phyloP scores from a whole-genome alignment of 2,113 vertebrate species.

The Tragelaphus strepsiceros region DNA sequence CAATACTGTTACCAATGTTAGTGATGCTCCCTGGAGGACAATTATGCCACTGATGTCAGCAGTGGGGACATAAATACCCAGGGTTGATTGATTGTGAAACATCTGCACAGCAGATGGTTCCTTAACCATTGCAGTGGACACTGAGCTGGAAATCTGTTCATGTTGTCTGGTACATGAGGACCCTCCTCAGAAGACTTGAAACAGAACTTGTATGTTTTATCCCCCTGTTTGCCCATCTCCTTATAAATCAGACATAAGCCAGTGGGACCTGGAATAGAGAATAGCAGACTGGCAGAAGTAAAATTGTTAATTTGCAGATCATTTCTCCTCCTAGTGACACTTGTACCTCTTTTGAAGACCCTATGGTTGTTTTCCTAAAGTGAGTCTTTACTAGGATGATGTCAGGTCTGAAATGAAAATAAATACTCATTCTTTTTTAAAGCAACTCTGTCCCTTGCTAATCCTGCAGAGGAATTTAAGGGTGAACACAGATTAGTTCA shows the following conservation, averaged over 20 bases:
- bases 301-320: background rate
- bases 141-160: background rate
- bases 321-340: background rate
- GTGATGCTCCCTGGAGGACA: background rate
- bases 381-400: background rate
- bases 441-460: background rate
- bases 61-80: background rate
- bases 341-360: background rate
- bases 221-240: accelerated
- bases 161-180: background rate
- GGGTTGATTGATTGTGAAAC: background rate
- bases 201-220: background rate
- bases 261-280: background rate
- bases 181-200: background rate
- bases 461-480: background rate
- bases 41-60: background rate
- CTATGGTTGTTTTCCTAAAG: background rate
- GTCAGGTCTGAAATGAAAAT: background rate
- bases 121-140: background rate
- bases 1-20: background rate
- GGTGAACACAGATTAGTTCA: background rate
- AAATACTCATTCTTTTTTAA: background rate
- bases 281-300: background rate
- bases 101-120: background rate
- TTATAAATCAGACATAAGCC: background rate